phyloP scores from a whole-genome alignment of 2,797 vertebrate genomes.

The Sebastes steindachneri region DNA sequence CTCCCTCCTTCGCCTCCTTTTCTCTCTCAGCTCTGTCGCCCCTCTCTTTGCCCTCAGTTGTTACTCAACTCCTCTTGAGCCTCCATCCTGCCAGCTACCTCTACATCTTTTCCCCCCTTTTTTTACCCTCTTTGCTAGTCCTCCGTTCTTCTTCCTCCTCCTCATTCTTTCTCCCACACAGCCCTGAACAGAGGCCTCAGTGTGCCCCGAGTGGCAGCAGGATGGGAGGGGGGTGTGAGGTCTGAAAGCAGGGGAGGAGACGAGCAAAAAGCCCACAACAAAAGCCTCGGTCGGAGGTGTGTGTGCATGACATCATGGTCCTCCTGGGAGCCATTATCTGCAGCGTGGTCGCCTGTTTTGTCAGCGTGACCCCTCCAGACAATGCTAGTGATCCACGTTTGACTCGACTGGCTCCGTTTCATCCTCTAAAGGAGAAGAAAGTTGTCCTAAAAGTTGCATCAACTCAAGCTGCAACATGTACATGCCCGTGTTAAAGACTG shows the following conservation, averaged over 20 bases:
- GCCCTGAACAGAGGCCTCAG: slow-evolving; percentile 73
- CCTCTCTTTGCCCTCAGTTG: slow-evolving; percentile 25
- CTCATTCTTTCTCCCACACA: slow-evolving; percentile 29
- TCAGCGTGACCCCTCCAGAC: not conserved
- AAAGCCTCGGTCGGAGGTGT: slow-evolving; percentile 35
- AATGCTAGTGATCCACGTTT: not conserved
- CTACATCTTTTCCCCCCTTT: not conserved
- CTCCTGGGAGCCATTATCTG: slow-evolving; percentile 33
- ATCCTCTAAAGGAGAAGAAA: not conserved
- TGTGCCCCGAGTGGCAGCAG: slow-evolving; percentile 56
- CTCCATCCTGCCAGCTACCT: slow-evolving; percentile 8
- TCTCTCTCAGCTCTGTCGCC: slow-evolving; percentile 10
- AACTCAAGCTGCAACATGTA: not conserved
- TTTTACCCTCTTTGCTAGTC: slow-evolving; percentile 10
- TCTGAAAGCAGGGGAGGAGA: slow-evolving; percentile 37
- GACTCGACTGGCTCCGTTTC: not conserved
- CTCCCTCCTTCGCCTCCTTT: not conserved
- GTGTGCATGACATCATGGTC: slow-evolving; percentile 39
- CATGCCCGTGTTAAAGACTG: not conserved
- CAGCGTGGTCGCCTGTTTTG: not conserved
- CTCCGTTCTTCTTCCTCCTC: slow-evolving; percentile 7
- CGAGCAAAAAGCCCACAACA: slow-evolving; percentile 34
- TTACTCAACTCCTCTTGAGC: slow-evolving; percentile 8
- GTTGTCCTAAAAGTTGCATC: not conserved
- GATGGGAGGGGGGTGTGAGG: slow-evolving; percentile 20